These are phyloP conservation scores for Anguilla japonica DNA, from an alignment of 2,113 vertebrate genomes.

Conservation along the genomic window DNA sequence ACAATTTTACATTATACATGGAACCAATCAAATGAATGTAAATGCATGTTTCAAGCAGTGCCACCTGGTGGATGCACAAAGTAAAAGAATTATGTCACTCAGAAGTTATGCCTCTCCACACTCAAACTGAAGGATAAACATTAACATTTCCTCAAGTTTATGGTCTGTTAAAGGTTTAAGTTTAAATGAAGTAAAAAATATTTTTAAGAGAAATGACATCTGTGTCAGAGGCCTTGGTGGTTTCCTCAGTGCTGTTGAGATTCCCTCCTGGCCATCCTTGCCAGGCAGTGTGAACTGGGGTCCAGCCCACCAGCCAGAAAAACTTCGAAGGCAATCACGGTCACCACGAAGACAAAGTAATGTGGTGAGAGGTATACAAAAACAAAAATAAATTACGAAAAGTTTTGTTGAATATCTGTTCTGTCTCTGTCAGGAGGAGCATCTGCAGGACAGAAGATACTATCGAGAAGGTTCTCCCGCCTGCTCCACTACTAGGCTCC, in stretches of 20 bases:
- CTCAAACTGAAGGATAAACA: background rate
- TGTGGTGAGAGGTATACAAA: conserved; percentile 49
- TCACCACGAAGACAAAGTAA: conserved; percentile 41
- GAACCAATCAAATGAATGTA: background rate
- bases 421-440: background rate
- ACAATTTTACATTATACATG: too few species aligned
- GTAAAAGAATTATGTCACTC: background rate
- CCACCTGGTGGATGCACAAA: conserved; percentile 47
- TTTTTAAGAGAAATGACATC: background rate
- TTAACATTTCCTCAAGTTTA: background rate
- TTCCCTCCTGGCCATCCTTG: background rate
- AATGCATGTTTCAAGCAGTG: conserved; percentile 26
- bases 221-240: background rate
- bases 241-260: background rate
- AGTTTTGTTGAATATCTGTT: background rate
- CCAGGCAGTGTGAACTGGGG: background rate
- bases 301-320: conserved; percentile 54
- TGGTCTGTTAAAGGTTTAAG: background rate
- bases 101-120: background rate
- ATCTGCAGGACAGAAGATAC: background rate
- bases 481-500: background rate
- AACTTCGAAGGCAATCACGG: conserved; percentile 55
- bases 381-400: conserved; percentile 17
- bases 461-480: background rate
- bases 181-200: background rate